Evolutionary conservation across 2,888 invertebrate genomes (phyloP).

Genomic region (Miltochrista miniata): DNA sequence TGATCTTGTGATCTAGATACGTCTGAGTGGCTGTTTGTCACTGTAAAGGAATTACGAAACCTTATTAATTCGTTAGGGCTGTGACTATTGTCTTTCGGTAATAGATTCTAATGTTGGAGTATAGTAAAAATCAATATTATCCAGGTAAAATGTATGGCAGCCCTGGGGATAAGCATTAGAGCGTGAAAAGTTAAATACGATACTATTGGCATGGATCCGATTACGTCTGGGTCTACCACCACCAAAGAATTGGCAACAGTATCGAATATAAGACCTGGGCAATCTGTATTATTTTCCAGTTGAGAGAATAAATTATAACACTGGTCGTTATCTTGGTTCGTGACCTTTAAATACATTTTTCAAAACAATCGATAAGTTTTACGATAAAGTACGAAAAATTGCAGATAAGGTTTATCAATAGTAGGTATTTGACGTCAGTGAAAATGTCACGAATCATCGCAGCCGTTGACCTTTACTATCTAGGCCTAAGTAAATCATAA

Average conservation of each 20-base stretch:
- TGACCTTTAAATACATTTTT: conserved; percentile 31
- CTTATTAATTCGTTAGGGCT: conserved; percentile 58
- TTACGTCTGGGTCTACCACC: conserved; percentile 46
- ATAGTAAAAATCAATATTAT: conserved; percentile 1
- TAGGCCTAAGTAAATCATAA: background rate
- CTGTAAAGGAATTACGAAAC: conserved; percentile 67
- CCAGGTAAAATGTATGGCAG: conserved; percentile 26
- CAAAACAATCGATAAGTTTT: conserved; percentile 19
- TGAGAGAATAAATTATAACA: background rate
- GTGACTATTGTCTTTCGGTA: conserved; percentile 2
- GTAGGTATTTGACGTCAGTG: conserved; percentile 57
- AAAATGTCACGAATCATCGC: conserved; percentile 41
- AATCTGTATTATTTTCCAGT: background rate
- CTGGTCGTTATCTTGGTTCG: conserved; percentile 10
- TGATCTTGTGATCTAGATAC: conserved; percentile 41
- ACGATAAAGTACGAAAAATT: conserved; percentile 20
- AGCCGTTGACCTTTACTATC: conserved; percentile 22
- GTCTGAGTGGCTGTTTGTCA: conserved; percentile 50
- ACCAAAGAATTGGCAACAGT: conserved; percentile 39
- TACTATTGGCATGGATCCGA: conserved; percentile 48
- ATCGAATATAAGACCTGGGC: conserved; percentile 35
- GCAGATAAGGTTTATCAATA: conserved; percentile 46
- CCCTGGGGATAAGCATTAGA: conserved; percentile 46
- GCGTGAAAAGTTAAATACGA: conserved; percentile 55
- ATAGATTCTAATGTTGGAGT: background rate